phyloP scores from a whole-genome alignment of 2,888 invertebrate genomes.

The Ennomos quercinarius region DNA sequence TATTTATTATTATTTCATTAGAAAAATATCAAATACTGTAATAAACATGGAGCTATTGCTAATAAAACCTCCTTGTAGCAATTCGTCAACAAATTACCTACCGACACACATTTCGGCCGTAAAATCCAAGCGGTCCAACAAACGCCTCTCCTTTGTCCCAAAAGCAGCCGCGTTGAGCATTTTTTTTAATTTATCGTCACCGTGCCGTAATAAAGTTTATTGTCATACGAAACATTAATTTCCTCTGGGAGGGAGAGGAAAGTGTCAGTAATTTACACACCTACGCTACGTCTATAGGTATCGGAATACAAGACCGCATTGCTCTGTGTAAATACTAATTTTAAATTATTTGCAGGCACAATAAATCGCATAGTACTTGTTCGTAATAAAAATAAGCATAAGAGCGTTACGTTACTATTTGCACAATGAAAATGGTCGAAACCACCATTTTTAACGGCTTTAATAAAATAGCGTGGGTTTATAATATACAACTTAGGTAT shows the following conservation, averaged over 20 bases:
- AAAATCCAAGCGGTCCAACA: constrained; percentile 29
- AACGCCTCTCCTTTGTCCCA: constrained; percentile 32
- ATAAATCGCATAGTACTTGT: no score
- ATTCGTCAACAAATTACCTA: constrained; percentile 28
- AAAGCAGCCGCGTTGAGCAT: constrained; percentile 19
- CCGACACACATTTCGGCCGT: constrained; percentile 20
- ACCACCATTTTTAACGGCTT: no score
- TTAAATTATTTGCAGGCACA: constrained; percentile 3
- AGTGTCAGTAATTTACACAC: constrained; percentile 47
- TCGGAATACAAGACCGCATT: constrained; percentile 24
- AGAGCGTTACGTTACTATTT: no score
- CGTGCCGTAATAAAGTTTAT: constrained; percentile 50
- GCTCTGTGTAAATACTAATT: constrained; percentile 1
- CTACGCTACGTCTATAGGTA: constrained; percentile 35
- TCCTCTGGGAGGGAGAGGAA: constrained; percentile 51
- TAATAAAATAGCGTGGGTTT: no score
- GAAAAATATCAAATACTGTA: no score
- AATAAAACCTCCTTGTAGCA: constrained; percentile 25
- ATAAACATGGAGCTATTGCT: not conserved
- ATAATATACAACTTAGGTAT: no score
- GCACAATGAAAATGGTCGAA: no score
- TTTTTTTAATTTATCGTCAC: constrained; percentile 46
- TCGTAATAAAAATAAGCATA: no score
- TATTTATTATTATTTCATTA: no score
- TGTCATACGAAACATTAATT: constrained; percentile 57